A percentile compares a stretch with the other conserved stretches of the same genome.
These are phyloP conservation scores for human DNA, from an alignment of 2,113 vertebrate species.

Conservation along the genomic window DNA sequence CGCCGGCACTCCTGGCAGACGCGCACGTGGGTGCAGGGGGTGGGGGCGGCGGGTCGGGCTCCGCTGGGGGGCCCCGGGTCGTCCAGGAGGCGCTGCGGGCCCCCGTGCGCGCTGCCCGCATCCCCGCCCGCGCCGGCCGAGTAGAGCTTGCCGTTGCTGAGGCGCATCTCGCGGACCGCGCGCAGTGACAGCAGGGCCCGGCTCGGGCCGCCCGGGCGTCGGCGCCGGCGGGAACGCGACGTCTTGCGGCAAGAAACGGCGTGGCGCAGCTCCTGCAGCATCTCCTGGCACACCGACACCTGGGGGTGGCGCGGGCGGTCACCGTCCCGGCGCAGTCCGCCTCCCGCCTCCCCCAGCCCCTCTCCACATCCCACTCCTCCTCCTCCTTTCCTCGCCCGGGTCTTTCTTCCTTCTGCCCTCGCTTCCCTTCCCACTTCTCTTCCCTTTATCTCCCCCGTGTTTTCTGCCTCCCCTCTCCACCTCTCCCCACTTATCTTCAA, in stretches of 20 bases:
- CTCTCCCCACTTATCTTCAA: background rate
- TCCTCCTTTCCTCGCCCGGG: fast-evolving
- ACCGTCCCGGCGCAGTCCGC: background rate
- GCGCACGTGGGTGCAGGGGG: slow-evolving; percentile 83
- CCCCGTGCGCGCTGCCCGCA: slow-evolving; percentile 82
- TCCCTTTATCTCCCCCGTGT: background rate
- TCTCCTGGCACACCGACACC: slow-evolving; percentile 94
- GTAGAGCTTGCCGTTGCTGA: slow-evolving; percentile 94
- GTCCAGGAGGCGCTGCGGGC: slow-evolving; percentile 92
- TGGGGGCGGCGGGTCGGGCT: slow-evolving; percentile 56
- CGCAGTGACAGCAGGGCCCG: slow-evolving; percentile 85
- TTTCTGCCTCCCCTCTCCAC: background rate
- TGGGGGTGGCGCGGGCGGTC: slow-evolving; percentile 76
- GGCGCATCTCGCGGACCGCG: slow-evolving; percentile 90
- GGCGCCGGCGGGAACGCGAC: slow-evolving; percentile 88
- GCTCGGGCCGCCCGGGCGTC: slow-evolving; percentile 80
- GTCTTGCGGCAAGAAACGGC: slow-evolving; percentile 93
- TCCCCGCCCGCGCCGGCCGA: slow-evolving; percentile 85
- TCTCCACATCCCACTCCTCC: background rate
- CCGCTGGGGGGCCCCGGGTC: slow-evolving; percentile 84
- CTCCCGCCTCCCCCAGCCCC: background rate
- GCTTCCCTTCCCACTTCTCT: background rate
- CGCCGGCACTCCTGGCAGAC: slow-evolving; percentile 92
- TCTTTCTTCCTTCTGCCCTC: background rate
- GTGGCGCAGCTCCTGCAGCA: slow-evolving; percentile 92